Base-by-base conservation (phyloP, 2,113 vertebrate genomes). In the Agapornis roseicollis region DNA sequence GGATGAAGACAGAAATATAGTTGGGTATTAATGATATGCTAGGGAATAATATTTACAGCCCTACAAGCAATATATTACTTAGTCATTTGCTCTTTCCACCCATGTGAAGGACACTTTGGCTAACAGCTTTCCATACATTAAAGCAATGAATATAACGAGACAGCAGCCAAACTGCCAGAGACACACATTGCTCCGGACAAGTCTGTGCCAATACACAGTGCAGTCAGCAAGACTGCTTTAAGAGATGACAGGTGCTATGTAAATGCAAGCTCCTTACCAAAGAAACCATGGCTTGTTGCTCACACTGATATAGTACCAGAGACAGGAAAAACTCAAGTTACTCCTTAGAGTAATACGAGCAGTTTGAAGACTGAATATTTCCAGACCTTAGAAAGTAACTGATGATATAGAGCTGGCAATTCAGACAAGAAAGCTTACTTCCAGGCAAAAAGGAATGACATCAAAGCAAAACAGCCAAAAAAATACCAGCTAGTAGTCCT, bases 61-160 rank as follows among this genome's bases (percentile, higher is more conserved):
- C 88, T 60, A 71, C 89, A 27, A 91, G 78, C 65, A 91, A 85
- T 76, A 49, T 4, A 76, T 94, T 37, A 6, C 76, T n/a, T 22
- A n/a, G 13, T 9, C 73, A 66, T 82, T 95, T 31, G 12, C 58
- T 80, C 14, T 65, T 24, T 25, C 9, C 37, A 63, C 19, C 55
- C 15, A 29, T 11, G 8, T 0, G 19, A 91, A 92, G 92, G 91
- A 8, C 60, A 68, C 22, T 80, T 71, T 79, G 95, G 94, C 94
- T 93, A 66, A 80, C 71, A 89, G 93, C 89, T 92, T 88, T 86
- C 89, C 15, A 46, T 93, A 77, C 91, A 89, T 90, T 95, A 96
- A 84, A 90, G 85, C 81, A 9, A 31, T 23, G 80, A 85, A 20
- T 69, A 17, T 35, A 76, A 96, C 2, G 82, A 94, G 91, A 11